These are phyloP conservation scores for Melanchra persicariae DNA, from an alignment of 2,888 invertebrate genomes.

Conservation along the genomic window DNA sequence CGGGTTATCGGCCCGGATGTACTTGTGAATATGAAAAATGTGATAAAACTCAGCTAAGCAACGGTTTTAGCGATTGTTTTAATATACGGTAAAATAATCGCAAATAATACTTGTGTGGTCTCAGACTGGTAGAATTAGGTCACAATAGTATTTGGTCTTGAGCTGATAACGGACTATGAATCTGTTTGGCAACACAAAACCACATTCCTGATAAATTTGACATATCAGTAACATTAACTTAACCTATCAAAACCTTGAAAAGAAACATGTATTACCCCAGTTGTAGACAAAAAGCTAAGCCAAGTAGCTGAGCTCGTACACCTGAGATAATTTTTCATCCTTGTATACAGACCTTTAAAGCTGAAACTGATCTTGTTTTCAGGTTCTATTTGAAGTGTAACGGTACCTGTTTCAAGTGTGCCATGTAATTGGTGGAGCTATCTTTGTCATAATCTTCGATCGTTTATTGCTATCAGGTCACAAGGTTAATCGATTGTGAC, in stretches of 20 bases:
- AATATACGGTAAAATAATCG: constrained; percentile 25
- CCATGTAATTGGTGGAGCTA: constrained; percentile 32
- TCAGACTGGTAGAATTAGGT: constrained; percentile 6
- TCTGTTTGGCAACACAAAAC: not conserved
- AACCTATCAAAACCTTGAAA: not conserved
- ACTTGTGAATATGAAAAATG: constrained; percentile 55
- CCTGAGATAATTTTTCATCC: too few species aligned
- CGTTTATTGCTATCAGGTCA: constrained; percentile 46
- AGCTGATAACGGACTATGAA: not conserved
- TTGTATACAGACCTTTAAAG: too few species aligned
- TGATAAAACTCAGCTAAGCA: constrained; percentile 57
- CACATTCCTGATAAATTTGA: constrained; percentile 6
- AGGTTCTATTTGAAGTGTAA: constrained; percentile 13
- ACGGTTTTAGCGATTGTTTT: constrained; percentile 47
- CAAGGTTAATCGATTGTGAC: constrained; percentile 56
- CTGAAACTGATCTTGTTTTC: too few species aligned
- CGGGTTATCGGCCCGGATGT: constrained; percentile 68
- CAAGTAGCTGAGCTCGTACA: too few species aligned
- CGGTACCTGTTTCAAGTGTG: constrained; percentile 2
- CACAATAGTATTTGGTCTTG: constrained; percentile 6
- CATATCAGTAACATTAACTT: not conserved
- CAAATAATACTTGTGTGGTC: constrained; percentile 4
- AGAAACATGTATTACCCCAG: not conserved
- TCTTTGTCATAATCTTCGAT: constrained; percentile 50
- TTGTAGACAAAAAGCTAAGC: not conserved